Evolutionary conservation across 1,140 invertebrate genomes (phyloP).

Genomic region (Drosophila lacertosa): DNA sequence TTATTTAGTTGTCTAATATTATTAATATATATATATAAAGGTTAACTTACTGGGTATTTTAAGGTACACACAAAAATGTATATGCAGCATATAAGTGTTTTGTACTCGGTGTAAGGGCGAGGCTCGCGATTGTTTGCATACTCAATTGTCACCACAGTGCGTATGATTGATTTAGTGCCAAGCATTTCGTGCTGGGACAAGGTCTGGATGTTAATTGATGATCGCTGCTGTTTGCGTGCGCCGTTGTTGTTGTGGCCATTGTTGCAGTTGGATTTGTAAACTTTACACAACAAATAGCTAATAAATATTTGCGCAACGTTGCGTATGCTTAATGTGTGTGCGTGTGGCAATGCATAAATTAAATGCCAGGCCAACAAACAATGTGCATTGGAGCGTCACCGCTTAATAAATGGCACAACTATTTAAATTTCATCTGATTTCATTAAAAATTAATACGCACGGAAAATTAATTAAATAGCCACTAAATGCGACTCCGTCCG

Average conservation of each 20-base stretch:
- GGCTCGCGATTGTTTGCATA: conserved; percentile 39
- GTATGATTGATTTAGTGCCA: conserved; percentile 71
- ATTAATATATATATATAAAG: no score
- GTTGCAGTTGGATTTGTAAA: conserved; percentile 22
- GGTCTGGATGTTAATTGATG: conserved; percentile 49
- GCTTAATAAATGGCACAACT: conserved; percentile 32
- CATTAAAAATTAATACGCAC: conserved; percentile 59
- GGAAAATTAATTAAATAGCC: conserved; percentile 68
- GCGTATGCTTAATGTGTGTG: conserved; percentile 63
- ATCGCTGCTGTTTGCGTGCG: conserved; percentile 22
- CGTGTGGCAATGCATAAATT: conserved; percentile 65
- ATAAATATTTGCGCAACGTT: conserved; percentile 74
- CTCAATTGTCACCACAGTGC: conserved; percentile 62
- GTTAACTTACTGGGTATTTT: not conserved
- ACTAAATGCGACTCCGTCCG: conserved; percentile 43
- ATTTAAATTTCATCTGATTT: conserved; percentile 66
- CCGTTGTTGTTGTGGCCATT: conserved; percentile 5
- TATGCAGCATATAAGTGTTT: not conserved
- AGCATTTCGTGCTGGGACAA: conserved; percentile 21
- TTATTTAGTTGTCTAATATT: no score
- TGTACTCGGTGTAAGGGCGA: not conserved
- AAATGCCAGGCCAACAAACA: conserved; percentile 39
- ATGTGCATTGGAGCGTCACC: conserved; percentile 2
- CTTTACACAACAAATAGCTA: conserved; percentile 49
- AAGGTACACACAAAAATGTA: not conserved